These are phyloP conservation scores for Morelia viridis DNA, from an alignment of 2,797 vertebrate genomes.

Conservation along the genomic window DNA sequence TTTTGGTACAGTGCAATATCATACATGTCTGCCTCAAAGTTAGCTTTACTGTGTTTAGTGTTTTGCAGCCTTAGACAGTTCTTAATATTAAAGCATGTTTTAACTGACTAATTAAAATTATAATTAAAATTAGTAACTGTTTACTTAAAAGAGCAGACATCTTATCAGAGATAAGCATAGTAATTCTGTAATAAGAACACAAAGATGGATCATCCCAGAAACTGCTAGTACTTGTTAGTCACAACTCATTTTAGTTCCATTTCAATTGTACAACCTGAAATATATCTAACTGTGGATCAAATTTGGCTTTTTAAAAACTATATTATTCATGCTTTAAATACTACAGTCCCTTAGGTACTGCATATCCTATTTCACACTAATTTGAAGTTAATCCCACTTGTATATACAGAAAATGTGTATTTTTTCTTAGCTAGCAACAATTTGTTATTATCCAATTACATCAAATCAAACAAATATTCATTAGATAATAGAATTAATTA, in stretches of 20 bases:
- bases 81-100: constrained; percentile 17
- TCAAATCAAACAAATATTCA: not conserved
- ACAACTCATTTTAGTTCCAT: not conserved
- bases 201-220: not conserved
- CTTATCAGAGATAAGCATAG: constrained; percentile 6
- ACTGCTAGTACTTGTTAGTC: not conserved
- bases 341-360: not conserved
- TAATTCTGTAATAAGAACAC: constrained; percentile 13
- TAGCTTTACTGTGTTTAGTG: not conserved
- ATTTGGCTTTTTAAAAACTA: not conserved
- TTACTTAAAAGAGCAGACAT: constrained; percentile 21
- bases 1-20: not conserved
- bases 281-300: not conserved
- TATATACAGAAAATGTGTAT: not conserved
- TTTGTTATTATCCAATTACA: not conserved
- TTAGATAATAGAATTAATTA: not conserved
- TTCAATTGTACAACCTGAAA: not conserved
- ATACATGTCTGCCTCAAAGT: not conserved
- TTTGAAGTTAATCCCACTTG: not conserved
- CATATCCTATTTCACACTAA: not conserved
- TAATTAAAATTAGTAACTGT: not conserved
- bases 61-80: not conserved
- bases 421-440: not conserved
- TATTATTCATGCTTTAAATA: not conserved
- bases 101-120: not conserved